Evolutionary conservation across 1,140 invertebrate genomes (phyloP), one percentile per base, ranked within the genome.

Genomic region (Tachypleus tridentatus): DNA sequence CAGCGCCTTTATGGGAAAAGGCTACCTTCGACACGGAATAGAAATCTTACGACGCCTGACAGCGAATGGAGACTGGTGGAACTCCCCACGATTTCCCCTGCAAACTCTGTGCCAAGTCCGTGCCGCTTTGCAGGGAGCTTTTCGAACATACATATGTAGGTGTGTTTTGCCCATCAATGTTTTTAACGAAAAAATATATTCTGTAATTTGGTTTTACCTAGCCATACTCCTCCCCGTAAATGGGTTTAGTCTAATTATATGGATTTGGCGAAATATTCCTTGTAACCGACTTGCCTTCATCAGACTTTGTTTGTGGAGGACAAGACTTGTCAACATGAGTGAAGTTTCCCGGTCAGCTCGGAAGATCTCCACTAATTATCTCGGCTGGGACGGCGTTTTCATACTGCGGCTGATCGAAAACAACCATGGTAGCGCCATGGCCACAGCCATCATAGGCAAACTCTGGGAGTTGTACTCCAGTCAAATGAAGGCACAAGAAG

Each of bases 161-260:
- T 82, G 80, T 67, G 80, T 80, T 11, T 72, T 82, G 64, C 80
- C 80, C 49, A 81, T 81, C 70, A 82, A 82, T 68, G 74, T 82
- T 50, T 81, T 82, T 73, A 81, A 81, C 71, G 80, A 81, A 71
- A 82, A 82, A 70, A 81, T 82, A 64, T 81, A 80, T 65, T 74
- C 74, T 3, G 73, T 78, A 63, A 72, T 78, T 57, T 78, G 77
- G 77, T 78, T 78, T 66, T 78, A 76, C 70, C 71, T 77, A 57
- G 77, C 75, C 9, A 67, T 77, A 60, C 65, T 77, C 11, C 69
- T 77, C 51, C 76, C 76, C 9, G 69, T 77, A 49, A 77, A 78
- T 61, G 69, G 74, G 51, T 69, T 75, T 64, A 73, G 72, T 53
- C 71, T 78, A 54, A 61, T 75, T 6, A 72, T 74, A 47, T 79